Base-by-base conservation (phyloP, 1,140 invertebrate genomes). In the Meloidogyne floridensis region DNA sequence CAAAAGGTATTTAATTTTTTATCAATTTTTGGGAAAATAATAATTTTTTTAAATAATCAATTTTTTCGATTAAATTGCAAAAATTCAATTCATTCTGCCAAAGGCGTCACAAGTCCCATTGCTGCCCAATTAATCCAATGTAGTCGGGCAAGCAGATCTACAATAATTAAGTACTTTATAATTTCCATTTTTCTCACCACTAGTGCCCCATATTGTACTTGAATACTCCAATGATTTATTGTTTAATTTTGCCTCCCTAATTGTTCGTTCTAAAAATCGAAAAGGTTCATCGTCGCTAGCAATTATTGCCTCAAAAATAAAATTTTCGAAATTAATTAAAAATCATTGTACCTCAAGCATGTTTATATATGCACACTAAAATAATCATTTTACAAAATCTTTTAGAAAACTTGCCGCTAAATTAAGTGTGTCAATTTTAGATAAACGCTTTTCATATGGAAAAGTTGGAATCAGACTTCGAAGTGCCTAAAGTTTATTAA, bases 111-210 rank as follows among this genome's bases (percentile, higher is more conserved):
- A 65, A 65, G 15, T 0, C 97, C 97, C 0, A 99, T 92, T 90
- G 96, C 97, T 90, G 97, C 95, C 97, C 97, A 99, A 87, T 98
- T 98, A 80, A 99, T 98, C 97, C 97, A 99, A 0, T 95, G 97
- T 7, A 99, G 91, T 77, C 97, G 92, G 0, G 97, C 96, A 9
- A 96, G 98, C 78, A 98, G 92, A 93, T 99, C 97, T 98, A 91
- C 18, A 92, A 80, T 65, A 80, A 20, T 82, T 20, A 56, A 6
- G 47, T 3, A 47, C 18, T 53, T 72, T 71, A 70, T 59, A 56
- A n/a, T 51, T 51, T n/a, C n/a, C 54, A 0, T 1, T 32, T 83
- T 13, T 6, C 72, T 80, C 43, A 89, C 88, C 88, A 79, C 88
- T 89, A 43, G 88, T 89, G 9, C 89, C 87, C 88, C 88, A 89